Evolutionary conservation across 2,888 invertebrate species (phyloP).

Genomic region (Drosophila aldrichi): DNA sequence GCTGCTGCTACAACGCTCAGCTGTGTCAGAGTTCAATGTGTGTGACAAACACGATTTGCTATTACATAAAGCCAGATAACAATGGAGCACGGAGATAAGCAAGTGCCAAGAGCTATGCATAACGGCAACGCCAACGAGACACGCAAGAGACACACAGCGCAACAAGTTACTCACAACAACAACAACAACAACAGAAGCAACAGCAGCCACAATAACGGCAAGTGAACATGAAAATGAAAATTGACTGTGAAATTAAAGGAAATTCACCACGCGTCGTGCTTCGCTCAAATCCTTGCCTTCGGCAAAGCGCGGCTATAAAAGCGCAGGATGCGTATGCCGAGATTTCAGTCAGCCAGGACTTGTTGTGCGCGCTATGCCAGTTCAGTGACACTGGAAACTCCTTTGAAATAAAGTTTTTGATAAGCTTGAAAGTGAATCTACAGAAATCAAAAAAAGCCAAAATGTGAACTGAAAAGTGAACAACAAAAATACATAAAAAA

Average conservation of each 20-base stretch:
- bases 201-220: conserved; percentile 28
- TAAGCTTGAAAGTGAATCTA: conserved; percentile 20
- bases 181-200: conserved; percentile 1
- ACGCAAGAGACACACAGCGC: conserved; percentile 51
- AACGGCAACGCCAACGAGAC: conserved; percentile 8
- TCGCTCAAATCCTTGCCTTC: conserved; percentile 32
- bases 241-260: conserved; percentile 44
- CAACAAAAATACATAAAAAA: not conserved
- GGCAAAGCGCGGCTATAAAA: conserved; percentile 62
- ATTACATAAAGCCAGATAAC: conserved; percentile 16
- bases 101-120: conserved; percentile 1
- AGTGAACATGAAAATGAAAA: conserved; percentile 44
- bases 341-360: conserved; percentile 63
- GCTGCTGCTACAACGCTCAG: not conserved
- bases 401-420: conserved; percentile 25
- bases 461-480: conserved; percentile 5
- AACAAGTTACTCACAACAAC: conserved; percentile 55
- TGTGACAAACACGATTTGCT: conserved; percentile 10
- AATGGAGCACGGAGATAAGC: conserved; percentile 19
- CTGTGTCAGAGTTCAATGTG: conserved; percentile 4
- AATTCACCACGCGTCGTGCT: conserved; percentile 57
- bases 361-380: conserved; percentile 21
- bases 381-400: not conserved
- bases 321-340: conserved; percentile 37
- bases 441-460: conserved; percentile 2